These are phyloP conservation scores for Etheostoma cragini DNA, from an alignment of 2,113 vertebrate genomes.

Conservation along the genomic window DNA sequence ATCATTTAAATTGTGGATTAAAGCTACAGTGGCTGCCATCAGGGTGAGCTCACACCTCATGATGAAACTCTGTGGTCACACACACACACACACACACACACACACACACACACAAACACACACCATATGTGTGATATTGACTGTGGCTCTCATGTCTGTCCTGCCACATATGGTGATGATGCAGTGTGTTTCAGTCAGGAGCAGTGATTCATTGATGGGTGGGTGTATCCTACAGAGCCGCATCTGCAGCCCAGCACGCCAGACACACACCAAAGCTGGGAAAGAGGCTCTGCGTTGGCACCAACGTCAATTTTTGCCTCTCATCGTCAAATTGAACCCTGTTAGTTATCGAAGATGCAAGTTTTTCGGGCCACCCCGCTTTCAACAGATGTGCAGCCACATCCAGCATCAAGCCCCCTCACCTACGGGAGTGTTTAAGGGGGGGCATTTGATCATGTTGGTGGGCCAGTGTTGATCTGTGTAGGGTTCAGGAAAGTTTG, in stretches of 20 bases:
- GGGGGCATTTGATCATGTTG: background rate
- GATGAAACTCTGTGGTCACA: background rate
- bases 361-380: background rate
- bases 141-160: background rate
- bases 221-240: constrained; percentile 44
- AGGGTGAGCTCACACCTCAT: background rate
- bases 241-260: constrained; percentile 60
- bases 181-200: constrained; percentile 17
- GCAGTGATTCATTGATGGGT: constrained; percentile 38
- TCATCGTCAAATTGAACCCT: constrained; percentile 11
- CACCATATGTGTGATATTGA: constrained; percentile 1
- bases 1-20: too few species aligned
- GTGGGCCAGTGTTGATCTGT: background rate
- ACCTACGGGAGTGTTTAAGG: background rate
- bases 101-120: too few species aligned
- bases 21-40: background rate
- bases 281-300: constrained; percentile 45
- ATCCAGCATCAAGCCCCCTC: background rate
- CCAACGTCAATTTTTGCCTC: constrained; percentile 24
- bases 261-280: constrained; percentile 51
- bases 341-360: background rate
- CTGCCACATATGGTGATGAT: constrained; percentile 17
- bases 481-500: background rate
- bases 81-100: too few species aligned
- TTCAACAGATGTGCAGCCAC: constrained; percentile 3